Evolutionary conservation across 2,888 invertebrate species (phyloP).

Genomic region (Ctena decussata): DNA sequence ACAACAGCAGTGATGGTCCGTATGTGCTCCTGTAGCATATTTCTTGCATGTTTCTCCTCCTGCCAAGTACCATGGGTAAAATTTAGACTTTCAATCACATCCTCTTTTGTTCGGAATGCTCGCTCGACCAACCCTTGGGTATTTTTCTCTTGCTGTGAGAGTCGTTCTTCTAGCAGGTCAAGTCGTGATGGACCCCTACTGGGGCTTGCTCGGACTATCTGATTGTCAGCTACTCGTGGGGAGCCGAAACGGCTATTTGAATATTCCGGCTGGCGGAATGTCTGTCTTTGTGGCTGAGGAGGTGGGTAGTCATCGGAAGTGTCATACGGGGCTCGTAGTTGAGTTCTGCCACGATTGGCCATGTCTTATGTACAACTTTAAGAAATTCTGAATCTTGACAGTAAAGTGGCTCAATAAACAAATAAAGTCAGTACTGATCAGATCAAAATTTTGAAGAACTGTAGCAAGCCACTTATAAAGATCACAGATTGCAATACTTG

Average conservation of each 20-base stretch:
- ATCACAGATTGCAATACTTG: no score
- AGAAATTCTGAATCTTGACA: no score
- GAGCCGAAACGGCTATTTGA: slow-evolving; percentile 38
- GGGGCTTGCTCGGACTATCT: slow-evolving; percentile 26
- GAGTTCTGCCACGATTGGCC: slow-evolving; percentile 60
- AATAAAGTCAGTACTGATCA: no score
- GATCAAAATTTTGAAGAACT: no score
- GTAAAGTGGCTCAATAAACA: no score
- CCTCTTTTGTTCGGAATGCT: slow-evolving; percentile 85
- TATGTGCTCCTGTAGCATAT: slow-evolving; percentile 86
- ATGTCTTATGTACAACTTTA: no score
- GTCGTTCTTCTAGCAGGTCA: slow-evolving; percentile 81
- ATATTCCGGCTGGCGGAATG: slow-evolving; percentile 35
- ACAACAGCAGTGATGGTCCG: slow-evolving; percentile 86
- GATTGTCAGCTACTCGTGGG: slow-evolving; percentile 29
- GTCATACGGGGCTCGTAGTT: slow-evolving; percentile 77
- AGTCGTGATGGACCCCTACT: slow-evolving; percentile 71
- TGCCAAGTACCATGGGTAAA: slow-evolving; percentile 86
- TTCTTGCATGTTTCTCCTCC: slow-evolving; percentile 84
- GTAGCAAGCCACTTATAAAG: no score
- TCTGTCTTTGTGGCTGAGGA: slow-evolving; percentile 47
- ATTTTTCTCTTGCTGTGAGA: slow-evolving; percentile 82
- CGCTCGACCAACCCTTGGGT: slow-evolving; percentile 83
- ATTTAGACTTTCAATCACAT: slow-evolving; percentile 85
- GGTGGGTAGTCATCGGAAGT: slow-evolving; percentile 69